These are phyloP conservation scores for Melanotaenia nigrans DNA, from an alignment of 2,797 vertebrate species.

Conservation along the genomic window DNA sequence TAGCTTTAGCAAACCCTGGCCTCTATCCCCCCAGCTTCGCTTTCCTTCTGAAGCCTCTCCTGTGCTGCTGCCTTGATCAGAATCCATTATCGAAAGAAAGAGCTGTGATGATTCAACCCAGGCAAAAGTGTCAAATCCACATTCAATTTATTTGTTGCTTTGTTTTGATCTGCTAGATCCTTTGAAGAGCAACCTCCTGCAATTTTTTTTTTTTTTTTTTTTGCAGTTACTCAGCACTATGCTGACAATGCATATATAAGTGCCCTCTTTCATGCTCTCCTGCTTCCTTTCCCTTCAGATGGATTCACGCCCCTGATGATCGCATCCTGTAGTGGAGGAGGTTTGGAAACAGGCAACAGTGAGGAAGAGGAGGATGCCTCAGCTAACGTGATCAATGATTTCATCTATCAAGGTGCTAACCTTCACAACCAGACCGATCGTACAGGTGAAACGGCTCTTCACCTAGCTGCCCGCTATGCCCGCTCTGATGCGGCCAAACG, in stretches of 20 bases:
- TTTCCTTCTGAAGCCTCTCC: conserved; percentile 71
- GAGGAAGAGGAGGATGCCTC: conserved; percentile 95
- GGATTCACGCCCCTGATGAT: conserved; percentile 98
- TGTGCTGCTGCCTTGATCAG: conserved; percentile 74
- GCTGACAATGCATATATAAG: conserved; percentile 55
- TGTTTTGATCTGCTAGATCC: conserved; percentile 70
- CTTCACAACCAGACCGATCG: conserved; percentile 97
- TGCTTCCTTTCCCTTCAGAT: conserved; percentile 75
- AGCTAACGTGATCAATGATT: conserved; percentile 94
- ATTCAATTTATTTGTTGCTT: conserved; percentile 81
- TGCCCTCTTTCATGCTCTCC: conserved; percentile 9
- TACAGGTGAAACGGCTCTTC: conserved; percentile 94
- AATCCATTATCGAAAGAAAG: conserved; percentile 75
- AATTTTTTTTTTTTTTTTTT: conserved; percentile 10
- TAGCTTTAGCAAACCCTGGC: conserved; percentile 73
- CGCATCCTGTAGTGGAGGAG: conserved; percentile 96
- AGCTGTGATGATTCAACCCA: conserved; percentile 72
- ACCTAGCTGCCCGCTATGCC: conserved; percentile 94
- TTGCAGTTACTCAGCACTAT: conserved; percentile 21
- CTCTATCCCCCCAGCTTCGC: conserved; percentile 69
- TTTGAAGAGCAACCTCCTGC: conserved; percentile 70
- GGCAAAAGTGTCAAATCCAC: conserved; percentile 74
- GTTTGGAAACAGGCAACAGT: conserved; percentile 93
- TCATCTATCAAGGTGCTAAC: conserved; percentile 96
- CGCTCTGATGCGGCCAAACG: conserved; percentile 96